Base-by-base conservation (phyloP, 2,113 vertebrate species). In the Bagarius yarrelli region DNA sequence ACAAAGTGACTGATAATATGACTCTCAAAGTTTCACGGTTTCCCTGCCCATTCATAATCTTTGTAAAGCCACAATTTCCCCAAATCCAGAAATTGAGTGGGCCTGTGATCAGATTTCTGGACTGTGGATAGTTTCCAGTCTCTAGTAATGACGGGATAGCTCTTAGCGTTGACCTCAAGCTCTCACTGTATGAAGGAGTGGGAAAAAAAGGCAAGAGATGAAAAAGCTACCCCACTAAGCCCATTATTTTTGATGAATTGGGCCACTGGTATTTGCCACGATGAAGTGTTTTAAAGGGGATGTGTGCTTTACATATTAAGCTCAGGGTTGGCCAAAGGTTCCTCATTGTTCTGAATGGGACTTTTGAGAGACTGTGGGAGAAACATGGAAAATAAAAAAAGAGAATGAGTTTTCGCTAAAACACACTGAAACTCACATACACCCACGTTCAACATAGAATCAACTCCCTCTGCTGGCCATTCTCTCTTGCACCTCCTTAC, bases 251-350 rank as follows among this genome's bases (percentile, higher is more conserved):
- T 89, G 86, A 90, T 89, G 73, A 85, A 90, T 90, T 79, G 85
- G 86, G 71, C 88, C 84, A 71, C 83, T 78, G 88, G 85, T 83
- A 88, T 91, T 89, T 84, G 71, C 81, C 34, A 84, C 87, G 86
- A 87, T 83, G 72, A 74, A 87, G 82, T 74, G 75, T 69, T 56
- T 53, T 82, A 84, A 89, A 83, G 87, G 79, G 87, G 85, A 78
- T 90, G 88, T 88, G 66, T 90, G 88, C 86, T 92, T 90, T 85
- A 90, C 86, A 89, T 92, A 87, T 91, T 89, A 90, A 83, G 80
- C 21, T 3, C 60, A 71, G 81, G 88, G 86, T 89, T 89, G 86
- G 84, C 87, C 88, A 90, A 86, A 84, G 86, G 86, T 88, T 81
- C 64, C 9, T 75, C 60, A 70, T 63, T 40, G 76, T 76, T 85